Conservation (phyloP, 1,140 invertebrate species). For the Periplaneta americana region DNA sequence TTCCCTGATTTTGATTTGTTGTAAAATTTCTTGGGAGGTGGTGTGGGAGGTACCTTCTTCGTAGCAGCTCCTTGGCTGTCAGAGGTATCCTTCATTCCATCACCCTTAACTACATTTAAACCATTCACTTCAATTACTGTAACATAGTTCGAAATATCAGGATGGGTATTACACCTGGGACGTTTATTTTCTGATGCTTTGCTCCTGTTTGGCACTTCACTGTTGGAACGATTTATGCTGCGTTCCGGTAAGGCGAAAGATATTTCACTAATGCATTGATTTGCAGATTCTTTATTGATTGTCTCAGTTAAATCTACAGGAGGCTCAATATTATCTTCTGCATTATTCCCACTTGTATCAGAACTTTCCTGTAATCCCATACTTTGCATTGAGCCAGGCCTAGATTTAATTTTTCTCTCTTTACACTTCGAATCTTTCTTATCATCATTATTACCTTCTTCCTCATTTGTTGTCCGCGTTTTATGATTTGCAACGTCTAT, state of each 20-base stretch:
- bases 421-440: constrained; percentile 12
- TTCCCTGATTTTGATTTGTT: not conserved
- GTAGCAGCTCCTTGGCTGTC: constrained; percentile 19
- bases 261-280: constrained; percentile 42
- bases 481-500: constrained; percentile 76
- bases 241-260: constrained; percentile 38
- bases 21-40: constrained; percentile 31
- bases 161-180: constrained; percentile 32
- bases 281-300: constrained; percentile 19
- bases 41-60: constrained; percentile 34
- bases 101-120: constrained; percentile 21
- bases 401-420: not conserved
- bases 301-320: constrained; percentile 17
- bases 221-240: constrained; percentile 3
- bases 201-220: constrained; percentile 7
- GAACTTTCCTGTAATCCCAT: not conserved
- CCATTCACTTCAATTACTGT: constrained; percentile 83
- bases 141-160: constrained; percentile 61
- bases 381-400: not conserved
- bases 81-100: not conserved
- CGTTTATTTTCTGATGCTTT: not conserved
- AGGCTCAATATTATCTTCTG: constrained; percentile 14
- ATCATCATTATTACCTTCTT: constrained; percentile 15
- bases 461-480: constrained; percentile 1
- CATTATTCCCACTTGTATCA: constrained; percentile 19